phyloP scores from a whole-genome alignment of 2,888 invertebrate genomes.

The Meteorus colon region DNA sequence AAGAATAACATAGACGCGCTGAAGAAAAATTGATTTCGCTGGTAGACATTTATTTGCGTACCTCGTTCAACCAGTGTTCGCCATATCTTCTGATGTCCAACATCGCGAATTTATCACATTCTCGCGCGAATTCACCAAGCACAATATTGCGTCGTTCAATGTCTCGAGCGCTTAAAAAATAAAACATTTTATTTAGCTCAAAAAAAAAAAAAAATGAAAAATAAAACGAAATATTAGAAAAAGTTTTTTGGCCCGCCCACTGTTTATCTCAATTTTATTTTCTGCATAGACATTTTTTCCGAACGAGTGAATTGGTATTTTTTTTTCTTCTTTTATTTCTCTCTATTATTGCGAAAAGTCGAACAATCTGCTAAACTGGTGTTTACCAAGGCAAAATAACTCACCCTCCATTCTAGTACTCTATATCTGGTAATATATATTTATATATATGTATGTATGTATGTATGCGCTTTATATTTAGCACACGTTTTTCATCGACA shows the following conservation, averaged over 20 bases:
- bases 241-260: neutral
- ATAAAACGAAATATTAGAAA: slow-evolving; percentile 20
- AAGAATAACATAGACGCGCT: slow-evolving; percentile 24
- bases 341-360: neutral
- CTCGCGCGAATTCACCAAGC: slow-evolving; percentile 16
- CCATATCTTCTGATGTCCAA: slow-evolving; percentile 49
- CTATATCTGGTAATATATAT: slow-evolving; percentile 2
- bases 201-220: neutral
- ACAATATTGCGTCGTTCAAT: neutral
- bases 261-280: neutral
- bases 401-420: slow-evolving; percentile 17
- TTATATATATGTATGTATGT: slow-evolving; percentile 1
- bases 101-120: slow-evolving; percentile 46
- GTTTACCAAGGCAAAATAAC: slow-evolving; percentile 6
- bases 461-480: slow-evolving; percentile 62
- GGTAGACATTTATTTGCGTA: slow-evolving; percentile 48
- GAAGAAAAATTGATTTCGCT: slow-evolving; percentile 41
- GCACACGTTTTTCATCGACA: slow-evolving; percentile 70
- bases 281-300: slow-evolving; percentile 2
- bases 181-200: slow-evolving; percentile 12
- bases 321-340: neutral
- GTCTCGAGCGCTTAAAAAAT: slow-evolving; percentile 15
- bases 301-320: neutral
- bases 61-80: slow-evolving; percentile 38
- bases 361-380: neutral